phyloP scores from a whole-genome alignment of 2,797 vertebrate genomes.

The Myotis vivesi region DNA sequence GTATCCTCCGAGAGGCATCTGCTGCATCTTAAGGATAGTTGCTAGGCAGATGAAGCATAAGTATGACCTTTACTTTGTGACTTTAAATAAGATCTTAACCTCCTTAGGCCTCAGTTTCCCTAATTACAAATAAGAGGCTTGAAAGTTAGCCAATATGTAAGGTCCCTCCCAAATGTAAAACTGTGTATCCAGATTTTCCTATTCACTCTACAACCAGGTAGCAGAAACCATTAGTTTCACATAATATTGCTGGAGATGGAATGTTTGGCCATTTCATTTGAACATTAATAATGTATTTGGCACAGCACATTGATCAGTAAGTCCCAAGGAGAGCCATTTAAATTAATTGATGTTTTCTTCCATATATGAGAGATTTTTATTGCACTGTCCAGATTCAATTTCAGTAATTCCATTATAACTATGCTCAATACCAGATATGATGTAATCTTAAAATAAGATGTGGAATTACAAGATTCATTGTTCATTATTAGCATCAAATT shows the following conservation, averaged over 20 bases:
- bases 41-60: neutral
- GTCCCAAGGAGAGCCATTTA: conserved; percentile 23
- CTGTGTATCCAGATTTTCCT: neutral
- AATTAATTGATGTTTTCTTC: conserved; percentile 51
- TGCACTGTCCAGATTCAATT: neutral
- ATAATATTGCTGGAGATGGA: neutral
- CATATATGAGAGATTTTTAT: neutral
- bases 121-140: neutral
- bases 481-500: neutral
- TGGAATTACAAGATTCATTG: neutral
- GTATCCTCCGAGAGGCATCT: neutral
- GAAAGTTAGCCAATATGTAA: neutral
- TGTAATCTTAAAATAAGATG: conserved; percentile 19
- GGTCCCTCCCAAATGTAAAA: neutral
- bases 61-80: neutral
- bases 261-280: neutral
- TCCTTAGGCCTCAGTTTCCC: neutral
- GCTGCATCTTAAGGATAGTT: neutral
- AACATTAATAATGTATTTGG: conserved; percentile 12
- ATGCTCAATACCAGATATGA: neutral
- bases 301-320: neutral
- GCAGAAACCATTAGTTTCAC: neutral
- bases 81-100: neutral
- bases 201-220: neutral
- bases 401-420: conserved; percentile 19